phyloP scores from a whole-genome alignment of 2,797 vertebrate species.

The Neostethus bicornis region DNA sequence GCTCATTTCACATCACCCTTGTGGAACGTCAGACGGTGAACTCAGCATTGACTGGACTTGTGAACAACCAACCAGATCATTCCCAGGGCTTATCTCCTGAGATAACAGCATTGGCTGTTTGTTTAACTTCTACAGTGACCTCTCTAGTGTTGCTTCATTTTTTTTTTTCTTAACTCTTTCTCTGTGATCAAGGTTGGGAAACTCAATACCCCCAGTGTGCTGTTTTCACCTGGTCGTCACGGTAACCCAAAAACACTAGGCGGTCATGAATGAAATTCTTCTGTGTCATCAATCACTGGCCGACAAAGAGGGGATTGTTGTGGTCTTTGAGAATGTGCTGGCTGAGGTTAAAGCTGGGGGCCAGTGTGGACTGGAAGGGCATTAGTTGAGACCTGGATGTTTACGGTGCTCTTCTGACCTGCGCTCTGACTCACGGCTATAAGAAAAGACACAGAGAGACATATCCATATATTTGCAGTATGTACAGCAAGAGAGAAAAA shows the following conservation, averaged over 20 bases:
- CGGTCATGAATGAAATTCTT: constrained; percentile 74
- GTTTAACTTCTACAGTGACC: constrained; percentile 72
- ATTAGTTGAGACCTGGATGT: constrained; percentile 64
- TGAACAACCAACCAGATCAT: constrained; percentile 68
- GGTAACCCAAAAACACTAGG: constrained; percentile 73
- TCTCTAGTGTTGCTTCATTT: constrained; percentile 47
- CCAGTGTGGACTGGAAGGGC: constrained; percentile 41
- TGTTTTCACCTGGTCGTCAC: constrained; percentile 79
- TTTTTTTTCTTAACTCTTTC: constrained; percentile 35
- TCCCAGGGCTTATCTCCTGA: constrained; percentile 69
- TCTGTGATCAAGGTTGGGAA: constrained; percentile 65
- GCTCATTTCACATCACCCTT: constrained; percentile 35
- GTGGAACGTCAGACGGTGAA: constrained; percentile 27
- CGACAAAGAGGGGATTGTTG: constrained; percentile 71
- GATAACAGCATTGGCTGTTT: constrained; percentile 76
- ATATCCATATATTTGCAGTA: too few species aligned
- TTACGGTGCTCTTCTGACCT: constrained; percentile 63
- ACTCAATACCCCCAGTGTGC: constrained; percentile 55
- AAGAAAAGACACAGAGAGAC: constrained; percentile 14
- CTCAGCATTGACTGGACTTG: constrained; percentile 50
- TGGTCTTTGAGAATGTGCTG: constrained; percentile 63
- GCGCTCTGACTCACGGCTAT: constrained; percentile 54
- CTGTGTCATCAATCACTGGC: constrained; percentile 75
- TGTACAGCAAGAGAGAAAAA: constrained; percentile 13
- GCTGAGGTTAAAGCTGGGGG: constrained; percentile 48